Conservation (phyloP, 2,888 invertebrate genomes). For the Gymnocheta viridis region DNA sequence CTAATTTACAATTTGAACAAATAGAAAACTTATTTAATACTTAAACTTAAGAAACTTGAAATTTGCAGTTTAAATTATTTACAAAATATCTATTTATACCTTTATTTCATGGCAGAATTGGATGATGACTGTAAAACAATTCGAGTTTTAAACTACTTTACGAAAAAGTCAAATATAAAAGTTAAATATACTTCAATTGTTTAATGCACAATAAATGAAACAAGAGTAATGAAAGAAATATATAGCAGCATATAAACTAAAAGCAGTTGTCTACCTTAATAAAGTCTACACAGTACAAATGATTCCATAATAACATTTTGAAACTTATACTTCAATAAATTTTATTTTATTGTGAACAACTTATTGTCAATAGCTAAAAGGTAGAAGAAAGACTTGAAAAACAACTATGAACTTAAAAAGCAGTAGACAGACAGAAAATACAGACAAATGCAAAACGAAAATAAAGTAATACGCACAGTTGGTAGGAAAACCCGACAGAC, state of each 20-base stretch:
- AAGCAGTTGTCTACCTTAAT: conserved; percentile 24
- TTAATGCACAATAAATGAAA: conserved; percentile 40
- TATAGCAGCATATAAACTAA: conserved; percentile 11
- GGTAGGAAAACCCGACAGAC: neutral
- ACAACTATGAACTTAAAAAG: conserved; percentile 12
- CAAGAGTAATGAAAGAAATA: neutral
- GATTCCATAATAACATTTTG: conserved; percentile 67
- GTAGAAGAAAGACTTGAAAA: conserved; percentile 51
- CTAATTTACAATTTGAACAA: conserved; percentile 38
- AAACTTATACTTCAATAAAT: conserved; percentile 69
- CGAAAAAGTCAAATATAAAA: conserved; percentile 67
- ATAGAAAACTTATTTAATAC: conserved; percentile 26
- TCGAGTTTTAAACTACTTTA: conserved; percentile 63
- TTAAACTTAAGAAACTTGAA: conserved; percentile 18
- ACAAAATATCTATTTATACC: conserved; percentile 1
- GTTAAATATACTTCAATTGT: conserved; percentile 61
- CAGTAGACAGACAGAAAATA: conserved; percentile 8
- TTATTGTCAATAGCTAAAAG: conserved; percentile 69
- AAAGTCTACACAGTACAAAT: conserved; percentile 40
- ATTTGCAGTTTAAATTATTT: conserved; percentile 31
- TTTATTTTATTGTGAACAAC: conserved; percentile 66
- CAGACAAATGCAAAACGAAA: conserved; percentile 5
- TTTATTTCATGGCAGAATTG: neutral
- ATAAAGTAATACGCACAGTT: conserved; percentile 2
- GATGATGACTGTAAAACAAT: conserved; percentile 26